These are phyloP conservation scores for Danio aesculapii DNA, from an alignment of 2,797 vertebrate species.

Conservation along the genomic window DNA sequence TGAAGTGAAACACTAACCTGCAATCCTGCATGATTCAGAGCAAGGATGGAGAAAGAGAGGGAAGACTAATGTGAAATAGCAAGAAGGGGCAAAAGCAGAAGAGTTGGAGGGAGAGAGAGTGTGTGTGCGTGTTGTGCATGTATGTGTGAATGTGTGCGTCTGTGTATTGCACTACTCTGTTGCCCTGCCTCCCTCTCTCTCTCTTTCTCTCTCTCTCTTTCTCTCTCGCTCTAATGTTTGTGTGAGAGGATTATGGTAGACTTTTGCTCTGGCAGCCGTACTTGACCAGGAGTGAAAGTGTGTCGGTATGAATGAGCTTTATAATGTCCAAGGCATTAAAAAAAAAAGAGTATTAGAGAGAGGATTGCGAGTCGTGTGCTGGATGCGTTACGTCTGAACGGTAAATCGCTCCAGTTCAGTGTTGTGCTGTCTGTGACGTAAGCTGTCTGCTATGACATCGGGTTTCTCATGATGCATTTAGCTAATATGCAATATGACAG, in stretches of 20 bases:
- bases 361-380: slow-evolving; percentile 1
- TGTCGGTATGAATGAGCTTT: slow-evolving; percentile 44
- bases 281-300: slow-evolving; percentile 45
- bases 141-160: slow-evolving; percentile 34
- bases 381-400: slow-evolving; percentile 52
- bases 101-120: not conserved
- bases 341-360: slow-evolving; percentile 7
- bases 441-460: slow-evolving; percentile 61
- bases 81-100: not conserved
- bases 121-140: not conserved
- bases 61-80: slow-evolving; percentile 32
- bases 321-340: slow-evolving; percentile 18
- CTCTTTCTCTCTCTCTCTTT: not conserved
- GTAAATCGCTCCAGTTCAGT: slow-evolving; percentile 65
- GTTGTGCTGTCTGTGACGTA: slow-evolving; percentile 67
- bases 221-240: slow-evolving; percentile 41
- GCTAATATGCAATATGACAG: slow-evolving; percentile 75
- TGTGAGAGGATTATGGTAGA: slow-evolving; percentile 52
- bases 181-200: slow-evolving; percentile 16
- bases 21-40: slow-evolving; percentile 81
- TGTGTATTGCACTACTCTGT: slow-evolving; percentile 26
- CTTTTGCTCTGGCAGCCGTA: slow-evolving; percentile 39
- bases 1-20: slow-evolving; percentile 79
- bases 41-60: slow-evolving; percentile 67
- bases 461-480: slow-evolving; percentile 70